Evolutionary conservation across 2,113 vertebrate species (phyloP), one percentile per base, ranked within the genome.

Genomic region (Rhinolophus ferrumequinum): DNA sequence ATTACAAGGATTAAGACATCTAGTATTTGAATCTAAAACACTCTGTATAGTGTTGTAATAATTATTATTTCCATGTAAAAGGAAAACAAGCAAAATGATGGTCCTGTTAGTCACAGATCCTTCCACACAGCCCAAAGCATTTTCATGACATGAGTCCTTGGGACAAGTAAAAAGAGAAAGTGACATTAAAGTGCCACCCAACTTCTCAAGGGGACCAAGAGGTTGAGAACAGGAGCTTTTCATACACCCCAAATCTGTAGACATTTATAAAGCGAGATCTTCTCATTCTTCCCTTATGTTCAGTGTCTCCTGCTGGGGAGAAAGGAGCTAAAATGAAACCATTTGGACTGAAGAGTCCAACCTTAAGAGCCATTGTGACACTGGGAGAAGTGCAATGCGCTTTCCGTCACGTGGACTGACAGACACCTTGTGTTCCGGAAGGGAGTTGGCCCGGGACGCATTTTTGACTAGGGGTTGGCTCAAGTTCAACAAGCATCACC

Each of bases 331-430:
- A n/a, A 21, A 38, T 19, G 60, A 86, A 84, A 18, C 22, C 72
- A 69, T 92, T 93, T 21, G 33, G 70, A 54, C 26, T 11, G 66
- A 77, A 38, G 28, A 64, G 16, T 35, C 62, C 14, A 52, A 19
- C 41, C 44, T 30, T 9, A 10, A 6, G 7, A 38, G 28, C 72
- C 6, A n/a, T 14, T 8, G 2, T 0, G n/a, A 28, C 1, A 24
- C 16, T 4, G 19, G 24, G 12, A 0, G 2, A 0, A 24, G 50
- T 35, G 24, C 13, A 69, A 24, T 9, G 62, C n/a, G 11, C 38
- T 79, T 81, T 52, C 13, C 1, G 0, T 62, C 15, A 2, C 0
- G 58, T 50, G 81, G 95, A 94, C 69, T 88, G 52, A 50, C 19
- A 62, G 88, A 86, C 95, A 80, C 38, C 93, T 41, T 4, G 62